These are phyloP conservation scores for Suncus etruscus DNA, from an alignment of 2,113 vertebrate genomes.

Conservation along the genomic window DNA sequence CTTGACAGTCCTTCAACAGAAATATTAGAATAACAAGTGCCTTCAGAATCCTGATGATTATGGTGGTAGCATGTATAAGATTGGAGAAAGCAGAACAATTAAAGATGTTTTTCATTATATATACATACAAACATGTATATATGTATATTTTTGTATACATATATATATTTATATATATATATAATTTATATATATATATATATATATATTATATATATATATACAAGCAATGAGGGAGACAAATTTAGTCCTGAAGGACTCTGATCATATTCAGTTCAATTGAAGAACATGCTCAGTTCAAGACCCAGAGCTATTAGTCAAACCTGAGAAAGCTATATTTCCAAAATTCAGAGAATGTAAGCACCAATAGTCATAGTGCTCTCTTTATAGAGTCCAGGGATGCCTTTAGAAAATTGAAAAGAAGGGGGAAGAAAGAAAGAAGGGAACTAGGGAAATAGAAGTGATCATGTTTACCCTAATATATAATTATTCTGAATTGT, in stretches of 20 bases:
- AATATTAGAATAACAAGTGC: not conserved
- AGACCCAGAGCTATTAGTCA: not conserved
- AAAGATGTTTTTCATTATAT: not conserved
- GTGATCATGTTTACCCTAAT: not conserved
- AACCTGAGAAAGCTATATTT: not conserved
- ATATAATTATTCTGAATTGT: not conserved
- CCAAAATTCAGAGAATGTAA: not conserved
- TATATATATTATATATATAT: too few species aligned
- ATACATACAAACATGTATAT: not conserved
- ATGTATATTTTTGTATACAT: too few species aligned
- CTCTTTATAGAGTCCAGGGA: not conserved
- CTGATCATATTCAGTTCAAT: not conserved
- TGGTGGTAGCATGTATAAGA: not conserved
- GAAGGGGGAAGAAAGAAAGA: not conserved
- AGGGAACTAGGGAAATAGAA: not conserved
- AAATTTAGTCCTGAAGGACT: not conserved
- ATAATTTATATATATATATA: not conserved
- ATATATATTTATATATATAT: too few species aligned
- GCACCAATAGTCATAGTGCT: not conserved
- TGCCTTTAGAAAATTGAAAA: not conserved
- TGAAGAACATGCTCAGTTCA: not conserved
- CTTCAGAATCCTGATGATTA: not conserved
- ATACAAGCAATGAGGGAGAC: not conserved
- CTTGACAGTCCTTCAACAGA: not conserved
- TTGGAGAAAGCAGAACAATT: not conserved